Base-by-base conservation (phyloP, 1,140 invertebrate genomes). In the Macrobrachium nipponense region DNA sequence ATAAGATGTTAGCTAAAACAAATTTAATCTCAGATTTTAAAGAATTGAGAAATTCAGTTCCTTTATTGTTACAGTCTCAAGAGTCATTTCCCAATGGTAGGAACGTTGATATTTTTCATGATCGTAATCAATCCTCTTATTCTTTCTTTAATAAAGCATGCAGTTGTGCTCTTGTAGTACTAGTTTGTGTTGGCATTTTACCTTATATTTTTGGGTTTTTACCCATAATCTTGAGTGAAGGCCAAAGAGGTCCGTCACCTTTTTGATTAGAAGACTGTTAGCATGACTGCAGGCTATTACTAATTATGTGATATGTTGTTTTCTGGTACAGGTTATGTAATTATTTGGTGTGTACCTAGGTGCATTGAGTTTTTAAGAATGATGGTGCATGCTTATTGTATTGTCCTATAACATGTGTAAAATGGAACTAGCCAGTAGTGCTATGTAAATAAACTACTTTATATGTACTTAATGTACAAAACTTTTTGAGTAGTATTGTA, bases 121-220 rank as follows among this genome's bases (percentile, higher is more conserved):
- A 2, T 5, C 23, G 18, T 15, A 27, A 73, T 73, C 70, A 73
- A 0, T 14, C 18, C 70, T 27, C 70, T 2, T 73, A 17, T 17
- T 73, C 58, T 78, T 20, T 5, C 2, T 5, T 78, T 59, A 61
- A 20, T 44, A 70, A 62, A 60, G 75, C 75, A 43, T 86, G 77
- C 73, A 27, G 84, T 58, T 86, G 51, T 86, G 84, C 68, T 11
- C 66, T 80, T 36, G 51, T 72, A 20, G 84, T 86, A n/a, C n/a
- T n/a, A 43, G 62, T 86, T 15, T 17, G 17, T 62, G 51, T 86
- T 1, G 80, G 77, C 58, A 51, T 80, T 18, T 72, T 86, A 43
- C 77, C 77, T n/a, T 70, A 80, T 20, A 14, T 80, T 44, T 20
- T 62, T n/a, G 23, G 66, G 6, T 51, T 86, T 15, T 43, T 86